Evolutionary conservation across 2,888 invertebrate species (phyloP), one percentile per base, ranked within the genome.

Genomic region (Urechis unicinctus): DNA sequence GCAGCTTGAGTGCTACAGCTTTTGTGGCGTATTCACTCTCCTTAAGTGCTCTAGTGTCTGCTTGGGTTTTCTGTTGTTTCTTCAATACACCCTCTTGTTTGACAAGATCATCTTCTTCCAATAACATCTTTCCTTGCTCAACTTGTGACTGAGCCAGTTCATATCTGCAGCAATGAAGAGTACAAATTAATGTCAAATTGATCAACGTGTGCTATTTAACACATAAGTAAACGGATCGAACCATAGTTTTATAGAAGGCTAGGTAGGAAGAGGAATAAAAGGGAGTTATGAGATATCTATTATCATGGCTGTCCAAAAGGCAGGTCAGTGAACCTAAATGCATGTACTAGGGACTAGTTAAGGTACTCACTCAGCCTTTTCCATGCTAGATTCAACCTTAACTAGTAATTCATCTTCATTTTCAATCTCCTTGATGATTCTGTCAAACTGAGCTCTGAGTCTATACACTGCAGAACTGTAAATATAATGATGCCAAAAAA

Each of bases 131-230:
- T 5, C 75, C 75, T 48, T 70, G 63, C 53, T 76, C 73, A 5
- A 75, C 68, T 41, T 75, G 72, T 3, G 72, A 71, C 47, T 71
- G 64, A 3, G 72, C 66, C 45, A 74, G 61, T 50, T 74, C 71
- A 64, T 74, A 72, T 59, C 75, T 75, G 48, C 17, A 17, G 3
- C 21, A 42, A 1, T 1, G 1, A 43, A 22, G 17, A 22, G 21
- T 9, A 45, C 21, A 17, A 17, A 21, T 17, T 17, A 17, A 45
- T 45, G 21, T 21, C 13, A 9, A 45, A 45, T 9, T 45, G 17
- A n/a, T n/a, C n/a, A n/a, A n/a, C n/a, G n/a, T n/a, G n/a, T n/a
- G n/a, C n/a, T n/a, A n/a, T n/a, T n/a, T n/a, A n/a, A n/a, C n/a
- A n/a, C n/a, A n/a, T n/a, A n/a, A n/a, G n/a, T n/a, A n/a, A n/a